A percentile compares a stretch with the other conserved stretches of the same genome.
Conservation (phyloP, 1,140 invertebrate species). For the Lethocerus indicus region DNA sequence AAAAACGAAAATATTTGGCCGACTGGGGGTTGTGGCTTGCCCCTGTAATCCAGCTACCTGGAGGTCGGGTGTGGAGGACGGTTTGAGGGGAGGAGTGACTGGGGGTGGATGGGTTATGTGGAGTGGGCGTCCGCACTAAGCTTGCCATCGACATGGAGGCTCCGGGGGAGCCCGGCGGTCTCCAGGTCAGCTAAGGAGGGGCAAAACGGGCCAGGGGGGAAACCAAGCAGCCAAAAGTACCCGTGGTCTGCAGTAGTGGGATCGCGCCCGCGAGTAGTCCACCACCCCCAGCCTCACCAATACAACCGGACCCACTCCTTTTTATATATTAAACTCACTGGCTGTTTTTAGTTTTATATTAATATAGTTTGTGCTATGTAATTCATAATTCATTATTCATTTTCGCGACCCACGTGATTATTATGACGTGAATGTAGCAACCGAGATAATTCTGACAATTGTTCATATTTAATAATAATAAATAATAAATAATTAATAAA, state of each 20-base stretch:
- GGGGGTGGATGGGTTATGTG: slow-evolving; percentile 45
- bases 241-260: slow-evolving; percentile 1
- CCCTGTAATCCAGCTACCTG: slow-evolving; percentile 89
- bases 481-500: too few species aligned
- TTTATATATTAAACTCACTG: too few species aligned
- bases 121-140: slow-evolving; percentile 76
- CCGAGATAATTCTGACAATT: too few species aligned
- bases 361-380: too few species aligned
- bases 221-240: too few species aligned
- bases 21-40: slow-evolving; percentile 69
- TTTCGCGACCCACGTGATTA: too few species aligned
- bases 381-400: too few species aligned
- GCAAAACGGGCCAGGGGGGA: too few species aligned
- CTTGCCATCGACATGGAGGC: slow-evolving; percentile 82
- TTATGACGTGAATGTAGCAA: too few species aligned
- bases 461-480: too few species aligned
- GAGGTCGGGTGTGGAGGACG: slow-evolving; percentile 71
- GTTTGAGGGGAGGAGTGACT: slow-evolving; percentile 66
- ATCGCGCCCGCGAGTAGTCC: not conserved
- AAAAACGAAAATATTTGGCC: too few species aligned
- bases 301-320: not conserved
- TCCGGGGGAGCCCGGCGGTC: slow-evolving; percentile 56
- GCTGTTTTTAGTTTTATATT: too few species aligned
- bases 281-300: not conserved
- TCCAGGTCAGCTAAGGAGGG: slow-evolving; percentile 87